Evolutionary conservation across 2,888 invertebrate species (phyloP).

Genomic region (Hedya salicella): DNA sequence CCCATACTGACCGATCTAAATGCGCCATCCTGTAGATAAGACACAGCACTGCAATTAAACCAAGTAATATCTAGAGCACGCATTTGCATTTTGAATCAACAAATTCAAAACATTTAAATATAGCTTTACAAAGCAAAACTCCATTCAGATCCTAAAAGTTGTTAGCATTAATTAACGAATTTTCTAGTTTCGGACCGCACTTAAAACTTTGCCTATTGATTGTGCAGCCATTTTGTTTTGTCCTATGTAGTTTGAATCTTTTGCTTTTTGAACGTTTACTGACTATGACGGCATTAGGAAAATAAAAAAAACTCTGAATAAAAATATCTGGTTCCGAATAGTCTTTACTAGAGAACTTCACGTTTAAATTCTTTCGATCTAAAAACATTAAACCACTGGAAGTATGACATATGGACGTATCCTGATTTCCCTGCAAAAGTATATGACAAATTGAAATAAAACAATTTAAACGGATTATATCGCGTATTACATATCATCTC

Average conservation of each 20-base stretch:
- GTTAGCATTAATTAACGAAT: constrained; percentile 28
- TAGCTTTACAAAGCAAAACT: neutral
- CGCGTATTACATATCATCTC: too few species aligned
- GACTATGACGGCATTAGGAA: constrained; percentile 1
- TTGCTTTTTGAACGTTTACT: neutral
- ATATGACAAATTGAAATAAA: too few species aligned
- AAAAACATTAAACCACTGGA: too few species aligned
- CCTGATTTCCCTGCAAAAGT: too few species aligned
- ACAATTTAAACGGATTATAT: too few species aligned
- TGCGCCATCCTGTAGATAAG: too few species aligned
- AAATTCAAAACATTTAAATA: constrained; percentile 15
- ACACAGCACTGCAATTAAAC: neutral
- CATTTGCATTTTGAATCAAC: constrained; percentile 13
- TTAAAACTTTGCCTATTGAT: constrained; percentile 27
- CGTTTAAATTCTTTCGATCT: too few species aligned
- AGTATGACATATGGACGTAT: too few species aligned
- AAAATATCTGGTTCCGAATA: too few species aligned
- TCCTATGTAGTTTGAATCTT: neutral
- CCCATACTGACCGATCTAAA: too few species aligned
- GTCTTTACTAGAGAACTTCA: too few species aligned
- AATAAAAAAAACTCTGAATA: neutral
- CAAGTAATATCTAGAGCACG: neutral
- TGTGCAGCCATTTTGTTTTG: constrained; percentile 5
- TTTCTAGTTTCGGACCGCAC: constrained; percentile 35
- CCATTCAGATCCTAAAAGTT: constrained; percentile 21